Base-by-base conservation (phyloP, 1,140 invertebrate genomes). In the Sitodiplosis mosellana region DNA sequence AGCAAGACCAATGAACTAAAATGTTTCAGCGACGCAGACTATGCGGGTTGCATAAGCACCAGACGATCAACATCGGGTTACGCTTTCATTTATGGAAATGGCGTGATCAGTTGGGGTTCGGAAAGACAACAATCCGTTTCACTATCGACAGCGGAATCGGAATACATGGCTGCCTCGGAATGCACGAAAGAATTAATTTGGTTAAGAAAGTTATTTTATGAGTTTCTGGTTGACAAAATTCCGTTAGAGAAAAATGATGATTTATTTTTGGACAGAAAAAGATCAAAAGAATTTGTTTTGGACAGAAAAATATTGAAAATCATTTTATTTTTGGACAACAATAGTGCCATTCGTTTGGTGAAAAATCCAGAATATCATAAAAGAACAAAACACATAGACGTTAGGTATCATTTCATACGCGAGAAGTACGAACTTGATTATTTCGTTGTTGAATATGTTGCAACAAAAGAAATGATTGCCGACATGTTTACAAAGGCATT, bases 111-210 rank as follows among this genome's bases (percentile, higher is more conserved):
- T 14, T 69, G 65, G 66, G 51, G 45, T 19, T 59, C 49, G 34
- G 54, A 56, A 42, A 61, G 56, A 51, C 67, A 71, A 53, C 46
- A 48, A 10, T 59, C 34, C 38, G 51, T 58, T 27, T 55, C 58
- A 15, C 42, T 58, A 6, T 61, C 59, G 6, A 64, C 65, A 15
- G 66, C 61, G 12, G 66, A 71, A 51, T 59, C 67, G n/a, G 66
- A 71, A 49, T 60, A 54, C 51, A 43, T 63, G 10, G 57, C 59
- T 33, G 56, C 53, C 10, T 51, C 52, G 53, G 52, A 55, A 51
- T 51, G 50, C 17, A 46, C 52, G 11, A 59, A 59, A 51, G 53
- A 63, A 45, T 19, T 55, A 19, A 44, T 61, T 17, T 62, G 57
- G 57, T 45, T 63, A 10, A 52, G 45, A 34, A 49, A 55, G 45